Percentiles rank a stretch among this genome's conserved stretches.
phyloP scores from a whole-genome alignment of 2,888 invertebrate species.

The Aplocera efformata region DNA sequence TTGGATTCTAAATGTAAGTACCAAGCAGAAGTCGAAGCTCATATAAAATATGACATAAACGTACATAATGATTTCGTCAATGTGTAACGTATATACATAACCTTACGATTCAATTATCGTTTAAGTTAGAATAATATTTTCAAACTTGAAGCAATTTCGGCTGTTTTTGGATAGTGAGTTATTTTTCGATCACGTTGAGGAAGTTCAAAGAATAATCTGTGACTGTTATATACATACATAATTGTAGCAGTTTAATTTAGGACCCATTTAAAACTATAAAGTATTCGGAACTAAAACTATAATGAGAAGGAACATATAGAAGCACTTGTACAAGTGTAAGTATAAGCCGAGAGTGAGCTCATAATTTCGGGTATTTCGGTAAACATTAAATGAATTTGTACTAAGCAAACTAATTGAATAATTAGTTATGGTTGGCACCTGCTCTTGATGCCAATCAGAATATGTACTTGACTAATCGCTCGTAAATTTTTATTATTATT shows the following conservation, averaged over 20 bases:
- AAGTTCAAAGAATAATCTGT: too few species aligned
- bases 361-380: conserved; percentile 10
- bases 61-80: conserved; percentile 14
- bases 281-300: too few species aligned
- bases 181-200: too few species aligned
- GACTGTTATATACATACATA: too few species aligned
- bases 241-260: too few species aligned
- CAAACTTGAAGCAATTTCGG: not conserved
- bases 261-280: too few species aligned
- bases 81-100: conserved; percentile 10
- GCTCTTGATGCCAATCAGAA: conserved; percentile 25
- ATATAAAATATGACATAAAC: conserved; percentile 16
- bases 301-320: too few species aligned
- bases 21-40: too few species aligned
- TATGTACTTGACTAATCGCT: conserved; percentile 30
- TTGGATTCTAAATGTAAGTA: too few species aligned
- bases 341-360: not conserved
- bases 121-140: not conserved
- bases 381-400: conserved; percentile 23
- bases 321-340: too few species aligned
- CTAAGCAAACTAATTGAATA: conserved; percentile 22
- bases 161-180: too few species aligned
- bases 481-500: conserved; percentile 29
- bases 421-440: conserved; percentile 17
- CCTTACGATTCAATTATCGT: conserved; percentile 6